A percentile compares a stretch with the other conserved stretches of the same genome.
Evolutionary conservation across 1,140 invertebrate species (phyloP).

Genomic region (Probaryconus sp.): DNA sequence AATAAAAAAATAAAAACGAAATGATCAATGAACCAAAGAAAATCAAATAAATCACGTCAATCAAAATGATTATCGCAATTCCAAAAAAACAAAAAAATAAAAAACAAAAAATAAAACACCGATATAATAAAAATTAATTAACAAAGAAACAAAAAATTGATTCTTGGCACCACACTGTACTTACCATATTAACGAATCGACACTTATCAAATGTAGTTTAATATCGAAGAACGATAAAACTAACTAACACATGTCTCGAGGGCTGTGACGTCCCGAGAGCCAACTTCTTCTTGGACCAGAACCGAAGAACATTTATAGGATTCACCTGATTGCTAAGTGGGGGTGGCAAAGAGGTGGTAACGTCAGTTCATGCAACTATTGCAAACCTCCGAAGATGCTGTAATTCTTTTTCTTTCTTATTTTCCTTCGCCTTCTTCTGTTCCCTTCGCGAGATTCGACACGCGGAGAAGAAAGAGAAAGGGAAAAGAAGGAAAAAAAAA

Average conservation of each 20-base stretch:
- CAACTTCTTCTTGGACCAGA: conserved; percentile 73
- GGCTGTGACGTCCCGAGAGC: conserved; percentile 70
- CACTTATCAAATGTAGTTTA: conserved; percentile 41
- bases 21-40: too few relatives aligned
- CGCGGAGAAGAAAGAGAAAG: conserved; percentile 38
- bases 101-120: too few relatives aligned
- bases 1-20: too few relatives aligned
- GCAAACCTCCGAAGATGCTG: conserved; percentile 72
- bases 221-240: conserved; percentile 61
- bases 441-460: conserved; percentile 39
- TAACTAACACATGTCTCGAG: conserved; percentile 72
- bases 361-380: conserved; percentile 71
- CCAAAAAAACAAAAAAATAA: too few relatives aligned
- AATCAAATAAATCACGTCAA: too few relatives aligned
- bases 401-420: conserved; percentile 66
- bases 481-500: conserved; percentile 57
- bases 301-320: conserved; percentile 78
- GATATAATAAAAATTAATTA: too few relatives aligned
- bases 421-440: conserved; percentile 34
- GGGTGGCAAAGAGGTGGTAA: conserved; percentile 58
- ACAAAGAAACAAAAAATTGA: too few relatives aligned
- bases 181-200: conserved; percentile 68
- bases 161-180: conserved; percentile 66
- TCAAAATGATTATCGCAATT: too few relatives aligned
- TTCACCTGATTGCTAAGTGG: conserved; percentile 72